These are phyloP conservation scores for Distichodus sexfasciatus DNA, from an alignment of 2,797 vertebrate genomes.

Conservation along the genomic window DNA sequence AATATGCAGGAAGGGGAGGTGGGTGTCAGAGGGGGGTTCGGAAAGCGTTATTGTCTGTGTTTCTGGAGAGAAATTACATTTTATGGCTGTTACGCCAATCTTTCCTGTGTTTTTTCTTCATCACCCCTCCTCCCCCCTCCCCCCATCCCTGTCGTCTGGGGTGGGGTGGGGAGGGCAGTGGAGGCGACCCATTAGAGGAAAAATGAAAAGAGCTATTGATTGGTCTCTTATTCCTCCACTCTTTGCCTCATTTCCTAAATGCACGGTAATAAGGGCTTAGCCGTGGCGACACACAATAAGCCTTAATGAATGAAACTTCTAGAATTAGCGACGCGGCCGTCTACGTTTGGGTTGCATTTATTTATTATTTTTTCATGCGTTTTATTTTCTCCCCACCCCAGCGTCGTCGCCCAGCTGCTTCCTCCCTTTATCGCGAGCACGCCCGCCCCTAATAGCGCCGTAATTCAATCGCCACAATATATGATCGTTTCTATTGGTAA, in stretches of 20 bases:
- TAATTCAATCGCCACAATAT: conserved; percentile 88
- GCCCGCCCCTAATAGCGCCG: conserved; percentile 83
- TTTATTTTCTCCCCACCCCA: conserved; percentile 29
- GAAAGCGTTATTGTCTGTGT: conserved; percentile 95
- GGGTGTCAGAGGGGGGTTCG: conserved; percentile 64
- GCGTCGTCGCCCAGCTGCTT: conserved; percentile 65
- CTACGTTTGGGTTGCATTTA: conserved; percentile 80
- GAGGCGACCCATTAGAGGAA: conserved; percentile 88
- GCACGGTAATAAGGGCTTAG: conserved; percentile 94
- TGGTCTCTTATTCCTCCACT: conserved; percentile 96
- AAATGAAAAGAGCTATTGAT: conserved; percentile 99
- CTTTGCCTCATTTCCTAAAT: conserved; percentile 96
- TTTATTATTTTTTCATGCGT: conserved; percentile 52
- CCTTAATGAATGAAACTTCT: conserved; percentile 94
- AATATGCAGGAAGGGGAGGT: conserved; percentile 84
- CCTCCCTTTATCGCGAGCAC: conserved; percentile 85
- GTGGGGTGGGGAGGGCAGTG: conserved; percentile 64
- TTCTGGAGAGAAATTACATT: conserved; percentile 96
- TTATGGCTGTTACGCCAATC: conserved; percentile 91
- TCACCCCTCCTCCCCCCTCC: too few species aligned
- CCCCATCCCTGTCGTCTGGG: conserved; percentile 53
- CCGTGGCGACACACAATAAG: conserved; percentile 92
- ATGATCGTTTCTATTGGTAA: conserved; percentile 87
- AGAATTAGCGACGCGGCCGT: conserved; percentile 93
- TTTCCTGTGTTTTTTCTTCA: conserved; percentile 83